Base-by-base conservation (phyloP, 2,888 invertebrate species). In the Anagyrus pseudococci region DNA sequence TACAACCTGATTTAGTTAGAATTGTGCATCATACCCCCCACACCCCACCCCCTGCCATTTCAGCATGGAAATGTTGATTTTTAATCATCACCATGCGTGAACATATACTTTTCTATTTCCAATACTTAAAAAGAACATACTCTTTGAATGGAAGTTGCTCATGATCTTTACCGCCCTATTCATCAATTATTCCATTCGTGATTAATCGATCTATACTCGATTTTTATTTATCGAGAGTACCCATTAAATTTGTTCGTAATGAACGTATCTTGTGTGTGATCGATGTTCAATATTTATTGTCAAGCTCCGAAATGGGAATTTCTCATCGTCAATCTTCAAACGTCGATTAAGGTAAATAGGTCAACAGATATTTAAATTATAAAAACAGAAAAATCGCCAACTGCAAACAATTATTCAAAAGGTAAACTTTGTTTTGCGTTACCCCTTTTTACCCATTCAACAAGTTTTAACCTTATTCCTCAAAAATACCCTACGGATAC, bases 361-460 rank as follows among this genome's bases (percentile, higher is more conserved):
- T 47, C 29, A 40, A 10, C 50, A 41, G n/a, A 10, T 50, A 54
- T 33, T 48, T n/a, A 25, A 55, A 20, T 49, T 58, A 49, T 49
- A 29, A 33, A 25, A 29, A 19, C 48, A 57, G 57, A n/a, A n/a
- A 33, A 52, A 40, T 58, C 48, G 44, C n/a, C n/a, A n/a, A 19
- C 43, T 58, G 33, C n/a, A 58, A 58, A 59, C 50, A 15, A 23
- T 41, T 19, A 58, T 62, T 62, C 62, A 17, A 52, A 56, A 66
- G 66, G 66, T 66, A 66, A 66, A 54, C 13, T 62, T 44, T 46
- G 23, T 46, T 56, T 53, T 58, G 58, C 25, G 20, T 47, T 33
- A 44, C 23, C 56, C 48, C 20, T 25, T 29, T 29, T 7, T 29
- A 29, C 15, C 2, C 3, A 37, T 37, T 37, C 33, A 10, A 37